These are phyloP conservation scores for Epinephelus moara DNA, from an alignment of 2,113 vertebrate genomes.

Conservation along the genomic window DNA sequence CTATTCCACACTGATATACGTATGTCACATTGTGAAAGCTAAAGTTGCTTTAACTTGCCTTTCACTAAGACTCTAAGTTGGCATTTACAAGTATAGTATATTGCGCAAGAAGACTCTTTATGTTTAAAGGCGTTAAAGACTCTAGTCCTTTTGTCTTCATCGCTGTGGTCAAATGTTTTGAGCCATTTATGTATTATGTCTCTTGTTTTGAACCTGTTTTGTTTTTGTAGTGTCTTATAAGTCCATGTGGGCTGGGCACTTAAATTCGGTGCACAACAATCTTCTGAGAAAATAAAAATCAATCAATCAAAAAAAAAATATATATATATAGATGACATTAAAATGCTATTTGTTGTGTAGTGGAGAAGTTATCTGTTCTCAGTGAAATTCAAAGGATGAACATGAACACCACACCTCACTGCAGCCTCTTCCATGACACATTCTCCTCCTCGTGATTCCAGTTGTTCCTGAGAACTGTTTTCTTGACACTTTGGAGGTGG, in stretches of 20 bases:
- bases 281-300: too few species aligned
- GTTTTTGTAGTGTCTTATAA: too few species aligned
- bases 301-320: too few species aligned
- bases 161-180: too few species aligned
- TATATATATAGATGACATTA: not conserved
- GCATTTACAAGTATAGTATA: not conserved
- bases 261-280: too few species aligned
- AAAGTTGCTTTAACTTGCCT: not conserved
- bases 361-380: not conserved
- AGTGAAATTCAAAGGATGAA: slow-evolving; percentile 5
- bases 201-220: too few species aligned
- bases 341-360: not conserved
- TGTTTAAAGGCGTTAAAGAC: too few species aligned
- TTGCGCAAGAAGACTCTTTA: too few species aligned
- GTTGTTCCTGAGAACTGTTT: slow-evolving; percentile 31
- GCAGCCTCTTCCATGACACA: slow-evolving; percentile 47
- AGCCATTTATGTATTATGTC: too few species aligned
- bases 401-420: slow-evolving; percentile 50
- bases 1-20: not conserved
- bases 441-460: slow-evolving; percentile 45
- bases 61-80: not conserved
- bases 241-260: too few species aligned
- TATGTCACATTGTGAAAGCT: not conserved
- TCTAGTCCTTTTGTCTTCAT: too few species aligned
- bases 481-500: slow-evolving; percentile 20